phyloP scores from a whole-genome alignment of 2,888 invertebrate species.

The Sarcophaga rosellei region DNA sequence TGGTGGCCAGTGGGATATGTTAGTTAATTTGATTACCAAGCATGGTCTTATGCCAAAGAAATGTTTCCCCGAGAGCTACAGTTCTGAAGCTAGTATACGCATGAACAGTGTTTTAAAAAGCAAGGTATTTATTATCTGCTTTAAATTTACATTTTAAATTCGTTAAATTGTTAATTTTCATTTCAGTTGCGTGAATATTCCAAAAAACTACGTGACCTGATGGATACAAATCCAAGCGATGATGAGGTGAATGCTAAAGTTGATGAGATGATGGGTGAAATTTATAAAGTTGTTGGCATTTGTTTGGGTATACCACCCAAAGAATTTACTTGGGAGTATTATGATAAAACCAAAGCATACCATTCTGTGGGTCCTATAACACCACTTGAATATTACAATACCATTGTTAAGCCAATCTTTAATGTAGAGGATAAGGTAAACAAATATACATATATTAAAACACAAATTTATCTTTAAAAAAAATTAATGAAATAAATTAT shows the following conservation, averaged over 20 bases:
- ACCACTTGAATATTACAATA: slow-evolving; percentile 90
- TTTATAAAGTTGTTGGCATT: slow-evolving; percentile 91
- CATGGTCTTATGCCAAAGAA: slow-evolving; percentile 94
- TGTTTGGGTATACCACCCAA: slow-evolving; percentile 91
- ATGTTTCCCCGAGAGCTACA: slow-evolving; percentile 92
- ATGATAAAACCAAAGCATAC: slow-evolving; percentile 90
- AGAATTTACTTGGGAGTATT: slow-evolving; percentile 91
- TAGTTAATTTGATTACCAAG: slow-evolving; percentile 92
- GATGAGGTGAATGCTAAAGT: slow-evolving; percentile 85
- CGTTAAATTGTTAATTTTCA: slow-evolving; percentile 75
- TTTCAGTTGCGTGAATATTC: slow-evolving; percentile 90
- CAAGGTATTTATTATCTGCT: slow-evolving; percentile 84
- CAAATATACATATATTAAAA: not conserved
- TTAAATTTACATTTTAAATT: not conserved
- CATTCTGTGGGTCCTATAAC: slow-evolving; percentile 88
- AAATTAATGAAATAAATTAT: not conserved
- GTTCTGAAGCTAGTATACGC: slow-evolving; percentile 87
- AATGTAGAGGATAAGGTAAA: slow-evolving; percentile 91
- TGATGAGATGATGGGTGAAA: slow-evolving; percentile 86
- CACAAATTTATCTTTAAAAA: not conserved
- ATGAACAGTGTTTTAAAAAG: slow-evolving; percentile 91
- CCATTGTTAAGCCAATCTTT: slow-evolving; percentile 88
- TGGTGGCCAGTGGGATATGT: slow-evolving; percentile 97
- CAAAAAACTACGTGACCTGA: slow-evolving; percentile 86
- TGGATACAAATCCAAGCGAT: slow-evolving; percentile 84